Evolutionary conservation across 2,113 vertebrate genomes (phyloP).

Genomic region (Camelus dromedarius): DNA sequence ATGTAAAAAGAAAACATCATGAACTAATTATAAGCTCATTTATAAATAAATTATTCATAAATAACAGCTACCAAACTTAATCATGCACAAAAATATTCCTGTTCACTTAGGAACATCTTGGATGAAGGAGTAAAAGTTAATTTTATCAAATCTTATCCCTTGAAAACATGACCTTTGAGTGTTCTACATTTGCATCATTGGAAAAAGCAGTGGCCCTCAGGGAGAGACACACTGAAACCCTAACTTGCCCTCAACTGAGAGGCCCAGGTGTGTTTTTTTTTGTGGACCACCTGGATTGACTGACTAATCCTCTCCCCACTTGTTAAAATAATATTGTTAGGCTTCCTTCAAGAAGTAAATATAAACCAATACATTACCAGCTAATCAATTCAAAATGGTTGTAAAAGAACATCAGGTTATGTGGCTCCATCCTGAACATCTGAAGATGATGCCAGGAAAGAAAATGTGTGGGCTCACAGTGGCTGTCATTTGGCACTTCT

Average conservation of each 20-base stretch:
- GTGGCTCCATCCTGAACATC: background rate
- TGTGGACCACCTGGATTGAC: background rate
- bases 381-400: background rate
- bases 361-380: background rate
- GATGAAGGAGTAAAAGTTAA: slow-evolving; percentile 3
- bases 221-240: background rate
- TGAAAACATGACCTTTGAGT: background rate
- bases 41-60: background rate
- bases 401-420: background rate
- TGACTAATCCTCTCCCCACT: background rate
- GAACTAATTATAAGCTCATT: background rate
- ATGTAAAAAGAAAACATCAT: background rate
- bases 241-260: background rate
- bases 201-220: background rate
- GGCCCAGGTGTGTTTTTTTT: background rate
- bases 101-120: slow-evolving; percentile 21
- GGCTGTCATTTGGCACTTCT: background rate
- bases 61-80: slow-evolving; percentile 18
- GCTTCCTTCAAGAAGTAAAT: slow-evolving; percentile 6
- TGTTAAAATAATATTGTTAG: background rate
- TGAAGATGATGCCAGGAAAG: background rate
- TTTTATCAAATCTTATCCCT: background rate
- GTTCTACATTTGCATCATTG: background rate
- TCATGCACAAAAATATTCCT: background rate
- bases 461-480: background rate